Base-by-base conservation (phyloP, 2,888 invertebrate genomes). In the Alsophila aescularia region DNA sequence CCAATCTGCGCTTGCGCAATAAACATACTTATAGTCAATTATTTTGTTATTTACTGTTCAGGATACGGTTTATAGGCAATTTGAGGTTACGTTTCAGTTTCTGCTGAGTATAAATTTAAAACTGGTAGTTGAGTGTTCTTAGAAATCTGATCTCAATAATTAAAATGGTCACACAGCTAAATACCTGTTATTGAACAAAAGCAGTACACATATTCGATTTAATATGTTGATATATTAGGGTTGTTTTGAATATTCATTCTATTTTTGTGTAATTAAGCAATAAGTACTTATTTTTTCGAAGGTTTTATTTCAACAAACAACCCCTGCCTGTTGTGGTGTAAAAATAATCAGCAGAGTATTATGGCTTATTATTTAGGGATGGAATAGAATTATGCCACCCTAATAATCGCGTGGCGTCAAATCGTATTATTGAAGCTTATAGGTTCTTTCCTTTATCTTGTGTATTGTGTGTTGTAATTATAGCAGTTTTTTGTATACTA, bases 321-420 rank as follows among this genome's bases (percentile, higher is more conserved):
- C 58, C 58, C 59, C 58, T 48, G 40, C 36, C 32, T 31, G 45
- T 50, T 58, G 56, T 48, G 52, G 50, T 50, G 66, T 70, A 67
- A 62, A 69, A 70, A 69, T 78, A 77, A 79, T 75, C 67, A 72
- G 64, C 52, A 60, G 45, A 51, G 72, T 66, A 76, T 77, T 76
- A 73, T 64, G 60, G 53, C 61, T 67, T 72, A 81, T 83, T 83
- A 85, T 79, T 77, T 70, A 49, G 60, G 75, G 79, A 79, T 80
- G 66, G 62, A 70, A 73, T 50, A 64, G 68, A 71, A 78, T 85
- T 75, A 79, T 62, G 62, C 57, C 80, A 71, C 83, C 78, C 84
- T 69, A 74, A 78, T 67, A 67, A 75, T 70, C 62, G 63, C 62
- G 62, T 64, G 62, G 75, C 70, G 70, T 69, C 63, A 75, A 82